Base-by-base conservation (phyloP, 2,797 vertebrate species). In the Cygnus olor region DNA sequence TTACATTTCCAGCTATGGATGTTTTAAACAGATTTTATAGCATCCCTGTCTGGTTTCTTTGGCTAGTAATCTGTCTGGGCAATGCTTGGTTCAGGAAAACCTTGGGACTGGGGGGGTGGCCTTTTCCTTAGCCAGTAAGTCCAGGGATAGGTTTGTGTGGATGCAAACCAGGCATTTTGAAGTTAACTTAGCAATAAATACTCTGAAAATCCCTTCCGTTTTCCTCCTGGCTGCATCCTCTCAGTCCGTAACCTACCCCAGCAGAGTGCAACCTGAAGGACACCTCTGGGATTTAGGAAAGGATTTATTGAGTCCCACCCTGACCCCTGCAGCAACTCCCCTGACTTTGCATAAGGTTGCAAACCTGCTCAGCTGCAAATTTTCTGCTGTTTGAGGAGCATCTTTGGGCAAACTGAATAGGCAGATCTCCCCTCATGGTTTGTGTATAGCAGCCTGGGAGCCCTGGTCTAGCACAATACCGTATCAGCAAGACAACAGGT, bases 401-500 rank as follows among this genome's bases (percentile, higher is more conserved):
- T 5, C 28, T 45, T 9, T 14, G 76, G 47, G 78, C 66, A 81
- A 16, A 38, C 45, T 44, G 56, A 27, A 36, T 1, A 16, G 45
- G 34, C 56, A 72, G 36, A 73, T 57, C 18, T 76, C n/a, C 45
- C 34, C 1, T 17, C 6, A 6, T 0, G 6, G 21, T 38, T 44
- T 54, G 27, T 60, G 40, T 28, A 3, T 4, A 36, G 14, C 74
- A 56, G 30, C 27, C 58, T 18, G 64, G 71, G 32, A 58, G 34
- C 28, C 40, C 34, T 40, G 73, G 10, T 34, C n/a, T 42, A 10
- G 38, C 14, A n/a, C 66, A 44, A 2, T 10, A 4, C 3, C 2
- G 1, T 51, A 8, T 22, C 68, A 83, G 42, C 0, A 0, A 57
- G 58, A n/a, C 12, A 74, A 30, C 15, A 44, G 32, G 16, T 1